phyloP scores from a whole-genome alignment of 2,888 invertebrate species.

The Papilio elwesi region DNA sequence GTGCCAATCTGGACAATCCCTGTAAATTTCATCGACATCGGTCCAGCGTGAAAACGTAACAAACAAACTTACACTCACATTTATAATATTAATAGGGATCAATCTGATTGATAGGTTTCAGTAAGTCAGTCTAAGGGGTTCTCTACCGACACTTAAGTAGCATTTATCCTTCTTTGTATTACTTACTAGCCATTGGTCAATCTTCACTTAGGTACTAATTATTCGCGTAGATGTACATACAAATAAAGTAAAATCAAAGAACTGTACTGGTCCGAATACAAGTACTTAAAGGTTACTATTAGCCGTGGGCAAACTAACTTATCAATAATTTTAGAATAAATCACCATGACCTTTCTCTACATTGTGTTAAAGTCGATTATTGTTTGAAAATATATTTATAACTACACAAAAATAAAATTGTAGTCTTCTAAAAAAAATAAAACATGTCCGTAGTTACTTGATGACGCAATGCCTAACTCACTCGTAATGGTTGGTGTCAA shows the following conservation, averaged over 20 bases:
- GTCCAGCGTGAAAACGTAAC: too few species aligned
- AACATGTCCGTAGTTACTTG: conserved; percentile 67
- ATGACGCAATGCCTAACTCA: conserved; percentile 80
- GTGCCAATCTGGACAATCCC: too few species aligned
- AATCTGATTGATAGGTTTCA: too few species aligned
- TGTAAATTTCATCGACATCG: too few species aligned
- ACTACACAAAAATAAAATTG: conserved; percentile 45
- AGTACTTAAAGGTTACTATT: conserved; percentile 48
- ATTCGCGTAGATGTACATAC: background rate
- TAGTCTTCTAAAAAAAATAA: conserved; percentile 50
- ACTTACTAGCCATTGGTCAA: background rate
- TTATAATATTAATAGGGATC: too few species aligned
- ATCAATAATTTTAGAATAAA: conserved; percentile 20
- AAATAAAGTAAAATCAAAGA: conserved; percentile 24
- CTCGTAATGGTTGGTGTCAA: conserved; percentile 83
- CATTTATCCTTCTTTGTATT: too few species aligned
- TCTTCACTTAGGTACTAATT: too few species aligned
- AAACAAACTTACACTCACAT: too few species aligned
- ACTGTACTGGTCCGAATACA: conserved; percentile 25
- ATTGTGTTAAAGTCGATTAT: conserved; percentile 45
- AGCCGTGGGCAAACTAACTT: conserved; percentile 48
- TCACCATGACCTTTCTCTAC: conserved; percentile 35
- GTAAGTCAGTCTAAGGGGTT: too few species aligned
- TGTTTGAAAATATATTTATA: conserved; percentile 42
- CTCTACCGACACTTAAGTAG: too few species aligned